These are phyloP conservation scores for Drosophila diplacantha DNA, from an alignment of 2,888 invertebrate species.

Conservation along the genomic window DNA sequence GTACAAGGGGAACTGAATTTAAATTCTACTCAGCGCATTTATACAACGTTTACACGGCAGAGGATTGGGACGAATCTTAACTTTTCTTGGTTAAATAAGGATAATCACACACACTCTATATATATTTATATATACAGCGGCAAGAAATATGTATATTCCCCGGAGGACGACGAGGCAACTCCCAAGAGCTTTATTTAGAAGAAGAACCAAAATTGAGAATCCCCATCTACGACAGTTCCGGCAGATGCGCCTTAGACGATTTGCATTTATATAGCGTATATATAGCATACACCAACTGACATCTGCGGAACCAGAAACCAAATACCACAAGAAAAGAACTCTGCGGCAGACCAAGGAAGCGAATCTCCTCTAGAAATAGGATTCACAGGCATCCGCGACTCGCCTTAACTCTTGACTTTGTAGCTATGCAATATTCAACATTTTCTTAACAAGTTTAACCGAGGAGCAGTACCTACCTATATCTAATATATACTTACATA, in stretches of 20 bases:
- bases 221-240: conserved; percentile 25
- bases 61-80: conserved; percentile 11
- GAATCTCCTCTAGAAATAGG: conserved; percentile 10
- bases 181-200: conserved; percentile 50
- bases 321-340: conserved; percentile 20
- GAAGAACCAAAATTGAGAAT: background rate
- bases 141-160: no score
- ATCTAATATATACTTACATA: conserved; percentile 29
- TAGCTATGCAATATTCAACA: conserved; percentile 54
- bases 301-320: conserved; percentile 43
- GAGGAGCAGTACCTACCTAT: conserved; percentile 18
- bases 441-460: conserved; percentile 28
- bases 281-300: conserved; percentile 21
- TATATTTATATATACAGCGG: conserved; percentile 4
- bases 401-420: conserved; percentile 53
- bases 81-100: conserved; percentile 14
- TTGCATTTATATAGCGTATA: conserved; percentile 53
- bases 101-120: conserved; percentile 26
- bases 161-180: conserved; percentile 29
- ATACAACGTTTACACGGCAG: conserved; percentile 43
- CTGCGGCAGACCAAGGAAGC: conserved; percentile 33
- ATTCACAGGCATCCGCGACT: conserved; percentile 16
- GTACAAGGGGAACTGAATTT: conserved; percentile 57
- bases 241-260: conserved; percentile 51
- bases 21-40: conserved; percentile 58